phyloP scores from a whole-genome alignment of 2,888 invertebrate species.

The Lamellibrachia satsuma region DNA sequence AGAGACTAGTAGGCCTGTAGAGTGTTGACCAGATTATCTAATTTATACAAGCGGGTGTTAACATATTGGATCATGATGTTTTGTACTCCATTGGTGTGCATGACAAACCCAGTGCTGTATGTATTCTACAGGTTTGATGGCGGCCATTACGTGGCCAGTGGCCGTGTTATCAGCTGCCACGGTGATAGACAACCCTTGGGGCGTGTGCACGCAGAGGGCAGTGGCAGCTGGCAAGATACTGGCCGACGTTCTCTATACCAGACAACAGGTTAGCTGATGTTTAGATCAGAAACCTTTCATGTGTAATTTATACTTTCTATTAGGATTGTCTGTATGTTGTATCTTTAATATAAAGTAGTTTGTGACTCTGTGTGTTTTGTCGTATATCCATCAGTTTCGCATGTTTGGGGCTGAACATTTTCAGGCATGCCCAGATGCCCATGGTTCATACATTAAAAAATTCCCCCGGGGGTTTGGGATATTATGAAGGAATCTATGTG shows the following conservation, averaged over 20 bases:
- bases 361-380: no score
- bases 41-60: neutral
- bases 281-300: neutral
- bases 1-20: neutral
- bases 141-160: conserved; percentile 75
- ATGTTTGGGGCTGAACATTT: no score
- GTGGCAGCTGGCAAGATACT: conserved; percentile 73
- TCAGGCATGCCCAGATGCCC: no score
- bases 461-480: no score
- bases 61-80: neutral
- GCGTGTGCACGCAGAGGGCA: conserved; percentile 73
- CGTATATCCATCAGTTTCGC: no score
- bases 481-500: no score
- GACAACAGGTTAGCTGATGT: conserved; percentile 67
- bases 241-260: conserved; percentile 73
- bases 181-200: conserved; percentile 75
- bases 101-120: neutral
- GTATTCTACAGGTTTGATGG: conserved; percentile 69
- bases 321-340: neutral
- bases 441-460: no score
- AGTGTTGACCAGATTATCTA: neutral
- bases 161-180: conserved; percentile 69
- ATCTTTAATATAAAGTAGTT: neutral
- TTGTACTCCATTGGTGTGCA: neutral
- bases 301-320: neutral